Conservation (phyloP, 1,140 invertebrate genomes). For the Brachystomella parvula region DNA sequence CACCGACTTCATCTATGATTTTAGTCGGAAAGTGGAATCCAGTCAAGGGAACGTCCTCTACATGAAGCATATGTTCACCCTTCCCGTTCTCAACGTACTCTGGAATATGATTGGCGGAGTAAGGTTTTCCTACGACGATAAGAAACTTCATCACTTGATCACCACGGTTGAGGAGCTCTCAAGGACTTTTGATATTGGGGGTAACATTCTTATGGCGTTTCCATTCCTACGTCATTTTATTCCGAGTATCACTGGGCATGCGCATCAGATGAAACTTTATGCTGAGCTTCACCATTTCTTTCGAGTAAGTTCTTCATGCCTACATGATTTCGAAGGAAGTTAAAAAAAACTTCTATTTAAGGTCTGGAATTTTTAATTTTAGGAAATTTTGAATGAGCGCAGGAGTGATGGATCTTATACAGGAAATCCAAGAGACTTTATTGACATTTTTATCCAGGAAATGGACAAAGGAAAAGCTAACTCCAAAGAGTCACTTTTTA, state of each 20-base stretch:
- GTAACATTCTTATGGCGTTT: conserved; percentile 38
- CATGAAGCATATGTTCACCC: conserved; percentile 34
- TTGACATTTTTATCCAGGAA: conserved; percentile 33
- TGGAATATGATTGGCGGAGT: conserved; percentile 35
- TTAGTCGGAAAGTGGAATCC: conserved; percentile 18
- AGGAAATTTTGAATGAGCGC: conserved; percentile 27
- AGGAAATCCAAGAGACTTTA: conserved; percentile 31
- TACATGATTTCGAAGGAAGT: neutral
- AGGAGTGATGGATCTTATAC: conserved; percentile 20
- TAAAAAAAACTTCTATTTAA: neutral
- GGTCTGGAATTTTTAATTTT: conserved; percentile 1
- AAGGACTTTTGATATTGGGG: conserved; percentile 25
- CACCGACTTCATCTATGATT: conserved; percentile 32
- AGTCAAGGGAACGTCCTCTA: conserved; percentile 12
- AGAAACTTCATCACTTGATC: conserved; percentile 28
- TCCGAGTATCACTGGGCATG: conserved; percentile 30
- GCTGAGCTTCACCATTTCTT: conserved; percentile 32
- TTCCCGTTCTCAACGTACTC: conserved; percentile 35
- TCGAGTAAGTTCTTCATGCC: conserved; percentile 18
- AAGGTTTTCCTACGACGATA: conserved; percentile 34
- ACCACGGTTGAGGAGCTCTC: conserved; percentile 27
- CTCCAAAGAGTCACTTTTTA: neutral
- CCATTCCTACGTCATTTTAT: conserved; percentile 31
- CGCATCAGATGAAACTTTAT: conserved; percentile 31
- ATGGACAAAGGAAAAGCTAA: conserved; percentile 28